Evolutionary conservation across 2,797 vertebrate genomes (phyloP), one percentile per base, ranked within the genome.

Genomic region (Lepus townsendii): DNA sequence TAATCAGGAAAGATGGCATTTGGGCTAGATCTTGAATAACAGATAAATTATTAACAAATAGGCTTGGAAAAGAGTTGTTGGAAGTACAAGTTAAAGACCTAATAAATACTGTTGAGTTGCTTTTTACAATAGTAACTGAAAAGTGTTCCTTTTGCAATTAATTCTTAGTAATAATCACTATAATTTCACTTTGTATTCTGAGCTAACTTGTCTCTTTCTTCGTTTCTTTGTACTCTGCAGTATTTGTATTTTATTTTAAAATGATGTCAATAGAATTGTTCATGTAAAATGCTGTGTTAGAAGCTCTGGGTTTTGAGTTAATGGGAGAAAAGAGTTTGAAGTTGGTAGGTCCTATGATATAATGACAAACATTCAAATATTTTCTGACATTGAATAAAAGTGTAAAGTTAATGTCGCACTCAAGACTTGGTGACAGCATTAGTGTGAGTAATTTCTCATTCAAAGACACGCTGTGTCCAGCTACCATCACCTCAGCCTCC

Each of bases 331-430:
- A 79, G 4, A 27, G 68, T 54, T 69, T 32, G 35, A 79, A 71
- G 62, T 72, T 60, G 5, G 26, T 54, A 86, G 80, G 3, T 19
- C n/a, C 32, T 78, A 38, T 38, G 77, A 96, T 82, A 84, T 35
- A 73, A 93, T 30, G 30, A 87, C 85, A 93, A 86, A 60, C 38
- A 68, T 20, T 83, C 47, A 30, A 83, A 38, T 16, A 35, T 75
- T 83, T 91, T 93, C 11, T 91, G 16, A 69, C 14, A 12, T 62
- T 82, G 52, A 83, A 50, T 80, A 87, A 83, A 93, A 80, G 19
- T 54, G 24, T 1, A 71, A 80, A 91, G 84, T 50, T 83, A 47
- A 90, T 83, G 57, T 60, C 14, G 79, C 10, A 2, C 54, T 75
- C 76, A 85, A 14, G 24, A 91, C 90, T 86, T 76, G 17, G 42